phyloP scores from a whole-genome alignment of 30 jellyfish, hydroid and myxozoan species.

The Pseudorhiza aurosa region DNA sequence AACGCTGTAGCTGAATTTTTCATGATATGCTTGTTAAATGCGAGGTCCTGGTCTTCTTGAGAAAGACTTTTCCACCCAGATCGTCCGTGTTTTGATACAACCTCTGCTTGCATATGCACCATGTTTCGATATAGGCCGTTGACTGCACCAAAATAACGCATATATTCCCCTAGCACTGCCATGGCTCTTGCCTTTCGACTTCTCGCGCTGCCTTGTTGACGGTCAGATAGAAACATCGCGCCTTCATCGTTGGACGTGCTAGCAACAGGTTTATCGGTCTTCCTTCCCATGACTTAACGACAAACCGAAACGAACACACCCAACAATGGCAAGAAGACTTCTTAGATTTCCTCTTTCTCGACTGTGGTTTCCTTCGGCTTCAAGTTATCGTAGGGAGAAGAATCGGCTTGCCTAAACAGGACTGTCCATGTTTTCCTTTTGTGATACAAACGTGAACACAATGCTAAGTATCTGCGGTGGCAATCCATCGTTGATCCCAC shows the following conservation, averaged over 20 bases:
- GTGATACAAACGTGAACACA: constrained; percentile 41
- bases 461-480: constrained; percentile 26
- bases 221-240: not conserved
- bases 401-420: constrained; percentile 1
- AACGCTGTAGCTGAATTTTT: not conserved
- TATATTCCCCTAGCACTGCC: constrained; percentile 50
- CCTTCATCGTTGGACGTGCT: not conserved
- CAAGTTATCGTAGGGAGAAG: constrained; percentile 3
- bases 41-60: constrained; percentile 36
- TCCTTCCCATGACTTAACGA: constrained; percentile 38
- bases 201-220: constrained; percentile 2
- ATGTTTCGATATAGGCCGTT: constrained; percentile 51
- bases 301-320: not conserved
- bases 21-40: constrained; percentile 29
- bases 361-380: constrained; percentile 40
- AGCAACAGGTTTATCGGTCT: constrained; percentile 24
- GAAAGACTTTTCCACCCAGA: constrained; percentile 42
- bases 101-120: constrained; percentile 52
- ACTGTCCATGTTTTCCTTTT: constrained; percentile 42
- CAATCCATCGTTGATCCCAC: constrained; percentile 39
- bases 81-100: constrained; percentile 37
- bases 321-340: constrained; percentile 8
- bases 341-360: constrained; percentile 50
- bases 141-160: constrained; percentile 57
- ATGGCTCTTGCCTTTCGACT: constrained; percentile 34